Percentiles rank a stretch among this genome's conserved stretches.
These are phyloP conservation scores for Aporophyla lueneburgensis DNA, from an alignment of 2,888 invertebrate species.

Conservation along the genomic window DNA sequence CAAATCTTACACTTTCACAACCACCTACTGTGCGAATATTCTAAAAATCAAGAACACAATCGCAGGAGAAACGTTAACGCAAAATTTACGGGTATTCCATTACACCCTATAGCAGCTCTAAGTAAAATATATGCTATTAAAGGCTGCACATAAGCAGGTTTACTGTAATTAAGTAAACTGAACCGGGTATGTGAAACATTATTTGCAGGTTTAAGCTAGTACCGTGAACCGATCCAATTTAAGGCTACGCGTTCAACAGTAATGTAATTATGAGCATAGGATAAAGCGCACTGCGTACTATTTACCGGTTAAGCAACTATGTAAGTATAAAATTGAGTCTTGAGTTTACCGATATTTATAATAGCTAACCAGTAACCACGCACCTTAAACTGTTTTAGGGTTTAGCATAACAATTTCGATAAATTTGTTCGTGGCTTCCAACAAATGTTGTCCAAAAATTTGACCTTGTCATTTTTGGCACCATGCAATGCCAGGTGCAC, in stretches of 20 bases:
- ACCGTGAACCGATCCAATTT: slow-evolving; percentile 62
- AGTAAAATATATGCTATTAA: slow-evolving; percentile 59
- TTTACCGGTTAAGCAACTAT: slow-evolving; percentile 36
- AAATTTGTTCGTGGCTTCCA: neutral
- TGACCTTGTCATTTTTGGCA: neutral
- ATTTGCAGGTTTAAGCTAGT: slow-evolving; percentile 57
- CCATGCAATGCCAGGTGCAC: neutral
- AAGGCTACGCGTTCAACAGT: slow-evolving; percentile 59
- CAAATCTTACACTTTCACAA: slow-evolving; percentile 6
- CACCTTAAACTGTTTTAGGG: neutral
- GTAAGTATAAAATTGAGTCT: slow-evolving; percentile 29
- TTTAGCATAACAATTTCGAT: neutral
- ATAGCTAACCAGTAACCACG: slow-evolving; percentile 3
- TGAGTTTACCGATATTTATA: slow-evolving; percentile 4
- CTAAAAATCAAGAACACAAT: slow-evolving; percentile 46
- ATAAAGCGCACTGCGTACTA: slow-evolving; percentile 53
- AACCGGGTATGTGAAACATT: slow-evolving; percentile 53
- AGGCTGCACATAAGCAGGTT: slow-evolving; percentile 54
- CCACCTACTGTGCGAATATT: neutral
- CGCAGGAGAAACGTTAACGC: slow-evolving; percentile 23
- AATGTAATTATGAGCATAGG: slow-evolving; percentile 61
- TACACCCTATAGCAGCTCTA: slow-evolving; percentile 46
- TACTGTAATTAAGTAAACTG: slow-evolving; percentile 58
- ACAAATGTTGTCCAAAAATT: neutral
- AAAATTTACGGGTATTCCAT: slow-evolving; percentile 51